Base-by-base conservation (phyloP, 1,140 invertebrate genomes). In the Dysdera silvatica region DNA sequence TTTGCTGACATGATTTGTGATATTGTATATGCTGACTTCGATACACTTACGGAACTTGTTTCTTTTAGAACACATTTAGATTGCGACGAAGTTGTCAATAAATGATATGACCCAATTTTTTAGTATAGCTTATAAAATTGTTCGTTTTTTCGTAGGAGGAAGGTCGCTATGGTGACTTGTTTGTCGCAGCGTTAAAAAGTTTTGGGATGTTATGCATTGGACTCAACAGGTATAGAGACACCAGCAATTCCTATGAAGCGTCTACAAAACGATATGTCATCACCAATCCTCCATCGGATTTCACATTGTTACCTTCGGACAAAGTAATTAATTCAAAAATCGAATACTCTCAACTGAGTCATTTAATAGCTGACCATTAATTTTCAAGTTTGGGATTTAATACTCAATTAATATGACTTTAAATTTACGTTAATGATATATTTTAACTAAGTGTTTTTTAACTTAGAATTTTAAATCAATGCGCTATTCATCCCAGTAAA, bases 191-290 rank as follows among this genome's bases (percentile, higher is more conserved):
- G 48, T 83, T 99, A 64, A 87, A 93, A 73, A 91, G 91, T 61
- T 97, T 96, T 78, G 95, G 95, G 71, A 97, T 99, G 88, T 82
- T 99, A 70, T 99, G 96, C 80, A 98, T 99, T 79, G 96, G 96
- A 72, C 83, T 99, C 61, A 99, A 99, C 80, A 83, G 87, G 78
- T 85, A 85, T 67, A 75, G 77, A 40, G 76, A 77, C 52, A 53
- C 68, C 6, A 65, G 65, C 29, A 53, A 35, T 0, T 48, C 43
- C 7, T 53, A 60, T 53, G 71, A 74, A 55, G 72, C 72, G 8
- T 73, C 77, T 24, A 68, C 72, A 3, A 71, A 71, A 35, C 55
- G 69, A 95, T 99, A 98, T 79, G 96, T 99, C 71, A 98, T 99
- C 74, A 98, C 96, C 28, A 99, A 99, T 83, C 96, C 96, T 72